Evolutionary conservation across 1,140 invertebrate species (phyloP).

Genomic region (Bombus affinis): DNA sequence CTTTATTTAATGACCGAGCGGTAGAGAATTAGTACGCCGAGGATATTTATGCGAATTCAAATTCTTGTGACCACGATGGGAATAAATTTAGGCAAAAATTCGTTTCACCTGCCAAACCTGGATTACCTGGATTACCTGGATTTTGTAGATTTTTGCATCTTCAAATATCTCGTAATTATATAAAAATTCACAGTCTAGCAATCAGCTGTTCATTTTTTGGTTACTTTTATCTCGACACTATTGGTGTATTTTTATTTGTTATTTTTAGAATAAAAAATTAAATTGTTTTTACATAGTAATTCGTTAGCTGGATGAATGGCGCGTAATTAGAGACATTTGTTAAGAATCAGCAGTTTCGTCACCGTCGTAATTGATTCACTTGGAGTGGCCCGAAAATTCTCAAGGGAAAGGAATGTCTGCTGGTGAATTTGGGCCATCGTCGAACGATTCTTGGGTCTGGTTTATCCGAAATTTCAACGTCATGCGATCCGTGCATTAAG

Average conservation of each 20-base stretch:
- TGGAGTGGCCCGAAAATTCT: not conserved
- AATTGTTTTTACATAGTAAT: too few species aligned
- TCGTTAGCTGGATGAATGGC: too few species aligned
- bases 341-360: not conserved
- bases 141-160: too few species aligned
- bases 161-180: not conserved
- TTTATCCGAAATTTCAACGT: conserved; percentile 63
- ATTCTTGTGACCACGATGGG: not conserved
- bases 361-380: not conserved
- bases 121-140: too few species aligned
- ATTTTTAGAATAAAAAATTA: too few species aligned
- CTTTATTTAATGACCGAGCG: not conserved
- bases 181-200: too few species aligned
- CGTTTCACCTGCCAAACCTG: too few species aligned
- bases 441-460: not conserved
- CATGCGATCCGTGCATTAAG: conserved; percentile 77
- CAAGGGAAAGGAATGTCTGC: not conserved
- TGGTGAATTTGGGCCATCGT: not conserved
- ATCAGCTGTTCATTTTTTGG: too few species aligned
- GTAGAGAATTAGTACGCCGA: not conserved
- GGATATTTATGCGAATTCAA: not conserved
- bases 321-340: too few species aligned
- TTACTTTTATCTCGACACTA: too few species aligned
- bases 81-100: too few species aligned
- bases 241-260: too few species aligned